Base-by-base conservation (phyloP, 2,113 vertebrate species). In the Macrotus californicus region DNA sequence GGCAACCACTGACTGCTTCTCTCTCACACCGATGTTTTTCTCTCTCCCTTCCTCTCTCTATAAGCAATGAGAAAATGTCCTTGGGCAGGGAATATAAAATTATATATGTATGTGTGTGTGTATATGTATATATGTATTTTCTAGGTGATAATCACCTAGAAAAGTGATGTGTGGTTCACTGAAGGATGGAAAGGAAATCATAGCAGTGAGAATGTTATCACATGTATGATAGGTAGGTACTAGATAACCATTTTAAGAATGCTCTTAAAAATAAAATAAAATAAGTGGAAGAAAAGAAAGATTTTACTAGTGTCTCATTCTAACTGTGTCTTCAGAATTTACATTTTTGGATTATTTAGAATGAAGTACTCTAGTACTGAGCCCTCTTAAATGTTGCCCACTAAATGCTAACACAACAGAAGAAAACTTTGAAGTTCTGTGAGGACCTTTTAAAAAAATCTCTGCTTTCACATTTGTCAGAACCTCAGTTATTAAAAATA, bases 241-340 rank as follows among this genome's bases (percentile, higher is more conserved):
- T 81, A 19, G 82, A 72, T 69, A 80, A 26, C 75, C 88, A 85
- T 91, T 89, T 91, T 76, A 92, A 93, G 16, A 59, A 61, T 76
- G 11, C 26, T 86, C 15, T 89, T 81, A 89, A 88, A 80, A 80
- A 61, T 64, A 26, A 24, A 92, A 92, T 31, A 94, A 81, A 59
- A 56, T 85, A 80, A 75, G 46, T 64, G 15, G 24, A 92, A 92
- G 41, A 94, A 81, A 59, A 67, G 48, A 52, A 91, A 82, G 54
- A 79, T 82, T 95, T 85, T 87, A 36, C 6, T 11, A 54, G 36
- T 36, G 19, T 91, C 46, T 93, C 13, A 83, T 22, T 56, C 10
- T 72, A 87, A 59, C n/a, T 81, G 48, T 39, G 39, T 61, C 69
- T 75, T 59, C 18, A 34, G 54, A 89, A 56, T 87, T 31, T 70